Evolutionary conservation across 2,888 invertebrate species (phyloP).

Genomic region (Eumacrocentrus americanus): DNA sequence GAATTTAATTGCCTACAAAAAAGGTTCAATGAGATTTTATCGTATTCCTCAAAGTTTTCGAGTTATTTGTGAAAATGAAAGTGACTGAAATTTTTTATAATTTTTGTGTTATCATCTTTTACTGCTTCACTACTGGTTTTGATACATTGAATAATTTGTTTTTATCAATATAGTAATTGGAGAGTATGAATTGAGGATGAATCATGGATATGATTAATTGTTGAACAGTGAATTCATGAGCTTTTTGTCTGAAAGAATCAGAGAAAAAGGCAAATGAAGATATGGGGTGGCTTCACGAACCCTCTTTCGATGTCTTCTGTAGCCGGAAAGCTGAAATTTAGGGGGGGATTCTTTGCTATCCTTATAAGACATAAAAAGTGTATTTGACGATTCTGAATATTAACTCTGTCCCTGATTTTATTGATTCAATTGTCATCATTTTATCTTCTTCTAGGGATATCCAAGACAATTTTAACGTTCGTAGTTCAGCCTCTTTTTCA

Average conservation of each 20-base stretch:
- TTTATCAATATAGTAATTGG: background rate
- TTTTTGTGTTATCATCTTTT: no score
- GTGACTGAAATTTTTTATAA: no score
- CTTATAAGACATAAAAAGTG: background rate
- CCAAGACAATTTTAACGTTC: no score
- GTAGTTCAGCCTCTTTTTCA: no score
- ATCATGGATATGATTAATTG: background rate
- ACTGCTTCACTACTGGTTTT: no score
- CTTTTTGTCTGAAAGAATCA: background rate
- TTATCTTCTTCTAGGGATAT: no score
- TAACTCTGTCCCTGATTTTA: background rate
- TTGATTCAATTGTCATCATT: constrained; percentile 9
- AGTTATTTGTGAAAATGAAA: no score
- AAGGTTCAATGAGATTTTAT: no score
- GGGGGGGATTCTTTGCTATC: background rate
- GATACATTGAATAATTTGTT: background rate
- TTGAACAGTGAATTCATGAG: background rate
- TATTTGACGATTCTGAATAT: background rate
- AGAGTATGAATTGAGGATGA: background rate
- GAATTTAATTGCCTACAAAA: no score
- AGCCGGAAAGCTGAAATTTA: background rate
- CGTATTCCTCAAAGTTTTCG: no score
- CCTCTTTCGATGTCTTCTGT: no score
- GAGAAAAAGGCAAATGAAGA: background rate
- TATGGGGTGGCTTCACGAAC: no score